Evolutionary conservation across 2,888 invertebrate species (phyloP), one percentile per base, ranked within the genome.

Genomic region (Opisthograptis luteolata): DNA sequence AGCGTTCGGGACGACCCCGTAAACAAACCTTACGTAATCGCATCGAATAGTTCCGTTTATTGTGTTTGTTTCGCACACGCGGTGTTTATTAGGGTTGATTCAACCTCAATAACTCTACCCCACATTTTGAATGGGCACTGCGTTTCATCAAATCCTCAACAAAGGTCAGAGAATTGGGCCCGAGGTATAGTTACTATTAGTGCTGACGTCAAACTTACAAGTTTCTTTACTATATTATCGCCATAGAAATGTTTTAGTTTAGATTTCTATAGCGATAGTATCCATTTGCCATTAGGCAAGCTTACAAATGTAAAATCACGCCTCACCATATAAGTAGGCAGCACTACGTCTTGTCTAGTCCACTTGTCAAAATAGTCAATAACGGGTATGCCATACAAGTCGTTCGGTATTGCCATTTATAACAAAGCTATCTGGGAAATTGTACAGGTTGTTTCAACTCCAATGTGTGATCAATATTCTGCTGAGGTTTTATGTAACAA

Each of bases 1-100:
- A 81, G 72, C 83, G 76, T 73, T 81, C 70, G 79, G 81, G 77
- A 75, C 68, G 73, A 70, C 73, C 56, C 70, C 66, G 82, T 87
- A 87, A 85, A 88, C 84, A 87, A 85, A 87, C 73, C 72, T 81
- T 81, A 74, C 81, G 82, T 78, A 84, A 86, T 79, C 64, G 64
- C 65, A 68, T 63, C 64, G 68, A 72, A 72, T 76, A 66, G 60
- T 62, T n/a, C 2, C 3, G 9, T 55, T 48, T 52, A 48, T 50
- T 45, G 46, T 53, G 47, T 55, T 56, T 60, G 49, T 55, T 60
- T 45, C 50, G 48, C 10, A 27, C 31, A 35, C n/a, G 36, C 27
- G 22, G 28, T 10, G 37, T 42, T 42, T 30, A 19, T 42, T 14
- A 14, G 20, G 10, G 20, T 31, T 24, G 28, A 2, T 41, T 48